A percentile compares a stretch with the other conserved stretches of the same genome.
Evolutionary conservation across 2,888 invertebrate genomes (phyloP).

Genomic region (Tetramorium bicarinatum): DNA sequence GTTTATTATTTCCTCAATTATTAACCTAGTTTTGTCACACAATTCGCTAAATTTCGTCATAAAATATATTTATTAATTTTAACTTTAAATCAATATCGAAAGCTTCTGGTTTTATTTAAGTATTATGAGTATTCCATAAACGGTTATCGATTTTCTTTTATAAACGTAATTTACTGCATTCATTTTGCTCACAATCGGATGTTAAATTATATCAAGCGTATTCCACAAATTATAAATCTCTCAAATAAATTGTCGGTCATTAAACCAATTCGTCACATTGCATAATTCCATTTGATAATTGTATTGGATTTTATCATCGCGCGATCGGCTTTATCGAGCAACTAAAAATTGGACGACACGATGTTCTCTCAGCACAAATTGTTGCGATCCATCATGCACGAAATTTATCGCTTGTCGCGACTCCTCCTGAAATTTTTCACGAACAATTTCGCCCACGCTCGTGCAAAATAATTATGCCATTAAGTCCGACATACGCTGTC

Average conservation of each 20-base stretch:
- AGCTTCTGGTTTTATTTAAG: conserved; percentile 18
- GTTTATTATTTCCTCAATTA: background rate
- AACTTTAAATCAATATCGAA: conserved; percentile 8
- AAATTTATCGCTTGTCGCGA: conserved; percentile 40
- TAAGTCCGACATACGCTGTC: conserved; percentile 24
- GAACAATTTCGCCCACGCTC: conserved; percentile 24
- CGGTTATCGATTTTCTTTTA: conserved; percentile 23
- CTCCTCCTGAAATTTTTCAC: conserved; percentile 39
- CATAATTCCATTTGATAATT: conserved; percentile 45
- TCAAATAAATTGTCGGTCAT: conserved; percentile 33
- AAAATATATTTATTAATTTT: conserved; percentile 24
- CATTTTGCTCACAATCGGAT: conserved; percentile 3
- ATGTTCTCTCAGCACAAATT: conserved; percentile 37
- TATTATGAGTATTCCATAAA: background rate
- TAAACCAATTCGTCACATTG: conserved; percentile 34
- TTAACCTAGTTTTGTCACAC: background rate
- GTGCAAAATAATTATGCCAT: conserved; percentile 44
- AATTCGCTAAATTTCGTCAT: background rate
- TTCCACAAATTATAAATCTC: conserved; percentile 40
- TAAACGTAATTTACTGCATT: conserved; percentile 7
- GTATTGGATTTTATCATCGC: conserved; percentile 23
- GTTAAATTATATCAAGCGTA: conserved; percentile 11
- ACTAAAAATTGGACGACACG: conserved; percentile 20
- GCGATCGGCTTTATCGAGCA: conserved; percentile 18
- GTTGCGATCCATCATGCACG: conserved; percentile 35